Evolutionary conservation across 2,888 invertebrate genomes (phyloP), one percentile per base, ranked within the genome.

Genomic region (Hypomecis atomaria): DNA sequence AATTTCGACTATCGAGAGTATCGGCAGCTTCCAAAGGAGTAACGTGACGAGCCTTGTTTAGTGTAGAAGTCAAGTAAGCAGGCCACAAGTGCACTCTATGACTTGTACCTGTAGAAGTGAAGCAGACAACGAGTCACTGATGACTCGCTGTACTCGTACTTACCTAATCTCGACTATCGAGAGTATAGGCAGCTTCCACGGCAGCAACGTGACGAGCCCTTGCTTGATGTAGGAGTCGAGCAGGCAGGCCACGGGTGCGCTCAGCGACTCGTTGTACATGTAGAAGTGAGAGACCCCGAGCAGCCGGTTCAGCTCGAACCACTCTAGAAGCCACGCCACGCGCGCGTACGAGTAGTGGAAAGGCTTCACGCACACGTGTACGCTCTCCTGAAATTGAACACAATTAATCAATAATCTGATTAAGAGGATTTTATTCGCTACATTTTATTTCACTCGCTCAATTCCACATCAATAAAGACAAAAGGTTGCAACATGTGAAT

Each of bases 181-280:
- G 37, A 96, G 94, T 93, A 97, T 96, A 67, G 97, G 96, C 73
- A 98, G 94, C 82, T 97, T 95, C 98, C 97, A 97, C 1, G 96
- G 96, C 73, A 97, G 89, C 70, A 97, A 83, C 0, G 96, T 96
- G 62, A 96, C 94, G 8, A 95, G 82, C 2, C 96, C 96, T 72
- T 93, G 92, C 67, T 92, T 87, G 67, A 90, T 90, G 79, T 96
- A 97, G 81, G 96, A 94, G 47, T 94, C 93, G 45, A 98, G 90
- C 34, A 97, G 93, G 82, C 98, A 98, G 13, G 94, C 94, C 10
- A 97, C 97, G 56, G 96, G 95, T 0, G 94, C 89, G 23, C 98
- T 97, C 49, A 98, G 93, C 0, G 98, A 97, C 83, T 97, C 96
- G 84, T 98, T 98, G 92, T 98, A 98, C 88, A 98, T 96, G 58